These are phyloP conservation scores for Steromphala cineraria DNA, from an alignment of 2,888 invertebrate genomes.

Conservation along the genomic window DNA sequence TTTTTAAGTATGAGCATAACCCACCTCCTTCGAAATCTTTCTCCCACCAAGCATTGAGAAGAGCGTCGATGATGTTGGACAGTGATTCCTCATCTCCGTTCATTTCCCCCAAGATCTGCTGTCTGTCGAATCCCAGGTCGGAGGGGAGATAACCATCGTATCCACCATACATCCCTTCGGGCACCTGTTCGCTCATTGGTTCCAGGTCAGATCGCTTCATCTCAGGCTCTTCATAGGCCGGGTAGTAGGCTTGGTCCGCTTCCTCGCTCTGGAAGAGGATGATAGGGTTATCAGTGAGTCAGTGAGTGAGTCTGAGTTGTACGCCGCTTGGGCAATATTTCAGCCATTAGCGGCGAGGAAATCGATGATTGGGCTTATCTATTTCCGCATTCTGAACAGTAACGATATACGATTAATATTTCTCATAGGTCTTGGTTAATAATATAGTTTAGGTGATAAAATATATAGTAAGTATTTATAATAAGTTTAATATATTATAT, in stretches of 20 bases:
- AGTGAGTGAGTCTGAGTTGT: too few species aligned
- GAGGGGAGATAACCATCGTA: neutral
- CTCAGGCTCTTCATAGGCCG: neutral
- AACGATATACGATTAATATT: too few species aligned
- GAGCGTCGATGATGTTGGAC: constrained; percentile 21
- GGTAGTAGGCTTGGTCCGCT: neutral
- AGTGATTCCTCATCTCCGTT: constrained; percentile 7
- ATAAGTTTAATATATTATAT: too few species aligned
- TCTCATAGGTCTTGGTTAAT: too few species aligned
- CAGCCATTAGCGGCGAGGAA: too few species aligned
- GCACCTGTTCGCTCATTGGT: neutral
- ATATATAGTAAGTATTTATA: too few species aligned
- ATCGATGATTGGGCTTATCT: too few species aligned
- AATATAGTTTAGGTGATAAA: too few species aligned
- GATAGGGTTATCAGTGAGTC: too few species aligned
- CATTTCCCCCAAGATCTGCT: neutral
- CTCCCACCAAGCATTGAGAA: constrained; percentile 36
- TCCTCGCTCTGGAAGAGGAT: neutral
- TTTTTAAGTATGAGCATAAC: neutral
- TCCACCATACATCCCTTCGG: neutral
- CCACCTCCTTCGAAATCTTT: constrained; percentile 38
- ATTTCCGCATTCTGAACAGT: too few species aligned
- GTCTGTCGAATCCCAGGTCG: neutral
- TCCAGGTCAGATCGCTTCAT: neutral
- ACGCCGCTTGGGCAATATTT: too few species aligned